Evolutionary conservation across 2,888 invertebrate species (phyloP).

Genomic region (Clivina fossor): DNA sequence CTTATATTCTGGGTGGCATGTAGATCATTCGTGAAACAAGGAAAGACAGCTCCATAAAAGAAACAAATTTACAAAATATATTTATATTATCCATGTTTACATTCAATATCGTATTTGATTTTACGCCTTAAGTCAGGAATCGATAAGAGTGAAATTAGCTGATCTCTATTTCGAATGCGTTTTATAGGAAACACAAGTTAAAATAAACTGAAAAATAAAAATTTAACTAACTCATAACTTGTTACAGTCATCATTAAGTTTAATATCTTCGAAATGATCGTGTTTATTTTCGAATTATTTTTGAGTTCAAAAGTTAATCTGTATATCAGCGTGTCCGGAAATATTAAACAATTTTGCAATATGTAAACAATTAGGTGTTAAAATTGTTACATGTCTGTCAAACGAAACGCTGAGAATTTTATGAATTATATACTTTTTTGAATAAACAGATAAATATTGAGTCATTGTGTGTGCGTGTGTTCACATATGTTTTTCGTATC

Average conservation of each 20-base stretch:
- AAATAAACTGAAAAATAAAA: constrained; percentile 45
- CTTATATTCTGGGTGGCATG: constrained; percentile 12
- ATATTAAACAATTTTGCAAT: constrained; percentile 30
- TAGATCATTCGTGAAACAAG: no score
- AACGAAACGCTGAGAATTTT: constrained; percentile 6
- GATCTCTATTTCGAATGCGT: no score
- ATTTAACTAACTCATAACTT: constrained; percentile 41
- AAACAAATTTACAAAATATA: constrained; percentile 6
- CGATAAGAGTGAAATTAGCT: constrained; percentile 37
- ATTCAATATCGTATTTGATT: not conserved
- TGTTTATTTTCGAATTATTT: constrained; percentile 36
- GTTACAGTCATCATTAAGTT: constrained; percentile 37
- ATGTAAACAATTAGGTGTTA: constrained; percentile 31
- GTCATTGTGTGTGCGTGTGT: constrained; percentile 9
- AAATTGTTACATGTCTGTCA: constrained; percentile 20
- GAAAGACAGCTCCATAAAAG: constrained; percentile 14
- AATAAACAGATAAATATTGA: constrained; percentile 24
- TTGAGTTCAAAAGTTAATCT: constrained; percentile 33
- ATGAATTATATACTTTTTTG: constrained; percentile 16
- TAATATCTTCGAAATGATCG: constrained; percentile 36
- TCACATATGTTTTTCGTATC: constrained; percentile 19
- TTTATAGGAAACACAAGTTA: constrained; percentile 43
- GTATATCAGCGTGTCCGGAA: constrained; percentile 21
- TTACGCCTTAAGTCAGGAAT: not conserved
- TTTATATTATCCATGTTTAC: constrained; percentile 10